Base-by-base conservation (phyloP, 2,888 invertebrate species). In the Hymenopus coronatus region DNA sequence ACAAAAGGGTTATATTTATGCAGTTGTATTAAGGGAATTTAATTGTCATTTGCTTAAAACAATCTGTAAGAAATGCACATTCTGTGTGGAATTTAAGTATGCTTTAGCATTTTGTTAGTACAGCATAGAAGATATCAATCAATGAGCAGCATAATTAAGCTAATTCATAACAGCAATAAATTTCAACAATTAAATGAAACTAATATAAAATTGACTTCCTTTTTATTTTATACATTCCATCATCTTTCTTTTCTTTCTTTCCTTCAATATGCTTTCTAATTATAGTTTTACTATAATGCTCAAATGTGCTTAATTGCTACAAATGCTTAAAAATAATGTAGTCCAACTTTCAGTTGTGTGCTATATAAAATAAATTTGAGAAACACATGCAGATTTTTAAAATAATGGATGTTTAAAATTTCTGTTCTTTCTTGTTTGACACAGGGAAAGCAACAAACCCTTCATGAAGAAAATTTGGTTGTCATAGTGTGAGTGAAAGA, bases 51-150 rank as follows among this genome's bases (percentile, higher is more conserved):
- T 82, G 87, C 87, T 27, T 87, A 14, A 40, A 87, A 30, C 82
- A 87, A 27, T 87, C 3, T 82, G 87, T 82, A 82, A 87, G 82
- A 33, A 82, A 87, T 82, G 87, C 86, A 87, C 86, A 87, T 54
- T 87, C 86, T 87, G 82, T 82, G n/a, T 83, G 14, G 28, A 83
- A 28, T 83, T 83, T 28, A 87, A 27, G 54, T 86, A 20, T 25
- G 20, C 28, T 87, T 87, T 87, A 87, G 70, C 87, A 20, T 6
- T 20, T 70, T 70, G 54, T 70, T 70, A 70, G 54, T 70, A 70
- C 25, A 70, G 6, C 54, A 20, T 6, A 70, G 54, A 70, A 70
- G 25, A 20, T 70, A 70, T 70, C 54, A 70, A 25, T 70, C 9
- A 20, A 20, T 70, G 20, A 70, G 54, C 54, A 20, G 54, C 54